Evolutionary conservation across 2,888 invertebrate genomes (phyloP).

Genomic region (Andrena fulva): DNA sequence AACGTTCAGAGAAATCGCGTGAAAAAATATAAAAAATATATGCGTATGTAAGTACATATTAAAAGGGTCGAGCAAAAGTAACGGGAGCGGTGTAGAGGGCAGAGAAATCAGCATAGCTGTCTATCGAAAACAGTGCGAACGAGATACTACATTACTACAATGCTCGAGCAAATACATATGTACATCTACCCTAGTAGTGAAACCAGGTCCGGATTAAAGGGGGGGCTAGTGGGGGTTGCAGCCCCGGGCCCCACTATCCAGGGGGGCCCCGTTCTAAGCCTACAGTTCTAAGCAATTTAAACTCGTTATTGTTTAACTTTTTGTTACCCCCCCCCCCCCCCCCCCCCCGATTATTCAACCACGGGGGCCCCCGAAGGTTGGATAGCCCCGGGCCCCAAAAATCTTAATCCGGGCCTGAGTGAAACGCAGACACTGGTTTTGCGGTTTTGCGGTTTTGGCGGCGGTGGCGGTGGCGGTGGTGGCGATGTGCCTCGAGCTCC

Average conservation of each 20-base stretch:
- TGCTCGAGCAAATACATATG: slow-evolving; percentile 24
- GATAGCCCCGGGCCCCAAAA: no score
- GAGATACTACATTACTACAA: slow-evolving; percentile 9
- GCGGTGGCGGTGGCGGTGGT: not conserved
- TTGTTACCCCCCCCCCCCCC: no score
- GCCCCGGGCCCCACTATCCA: no score
- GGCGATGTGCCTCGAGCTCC: slow-evolving; percentile 12
- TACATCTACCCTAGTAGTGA: slow-evolving; percentile 20
- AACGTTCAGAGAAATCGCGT: slow-evolving; percentile 5
- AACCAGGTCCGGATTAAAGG: no score
- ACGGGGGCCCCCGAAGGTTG: no score
- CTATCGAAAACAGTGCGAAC: not conserved
- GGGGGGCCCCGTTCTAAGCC: no score
- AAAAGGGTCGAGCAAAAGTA: not conserved
- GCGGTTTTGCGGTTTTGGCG: no score
- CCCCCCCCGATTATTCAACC: no score
- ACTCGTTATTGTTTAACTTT: no score
- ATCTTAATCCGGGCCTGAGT: no score
- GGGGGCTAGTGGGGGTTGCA: no score
- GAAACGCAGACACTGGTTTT: slow-evolving; percentile 35
- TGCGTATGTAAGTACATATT: slow-evolving; percentile 2
- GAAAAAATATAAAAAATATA: slow-evolving; percentile 48
- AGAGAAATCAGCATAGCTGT: not conserved
- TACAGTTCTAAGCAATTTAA: no score
- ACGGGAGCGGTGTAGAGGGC: not conserved